phyloP scores from a whole-genome alignment of 2,888 invertebrate genomes.

The Drosophila sordidula region DNA sequence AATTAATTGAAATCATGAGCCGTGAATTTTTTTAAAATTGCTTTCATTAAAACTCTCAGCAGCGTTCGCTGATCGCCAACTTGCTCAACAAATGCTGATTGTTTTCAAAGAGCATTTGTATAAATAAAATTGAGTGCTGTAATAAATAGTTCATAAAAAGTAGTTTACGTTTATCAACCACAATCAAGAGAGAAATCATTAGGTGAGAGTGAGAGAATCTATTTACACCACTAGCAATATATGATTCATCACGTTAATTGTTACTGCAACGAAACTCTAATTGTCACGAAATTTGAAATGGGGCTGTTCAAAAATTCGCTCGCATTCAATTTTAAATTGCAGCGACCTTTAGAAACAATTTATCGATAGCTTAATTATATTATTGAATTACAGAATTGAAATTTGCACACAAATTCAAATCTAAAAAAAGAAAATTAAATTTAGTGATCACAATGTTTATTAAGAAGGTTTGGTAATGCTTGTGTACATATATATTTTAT shows the following conservation, averaged over 20 bases:
- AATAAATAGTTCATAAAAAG: too few species aligned
- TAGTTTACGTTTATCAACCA: too few species aligned
- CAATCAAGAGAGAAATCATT: too few species aligned
- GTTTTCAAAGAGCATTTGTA: too few species aligned
- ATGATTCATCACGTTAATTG: too few species aligned
- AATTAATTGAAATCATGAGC: constrained; percentile 33
- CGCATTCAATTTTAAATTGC: neutral
- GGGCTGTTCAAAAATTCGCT: neutral
- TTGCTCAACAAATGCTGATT: too few species aligned
- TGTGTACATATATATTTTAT: neutral
- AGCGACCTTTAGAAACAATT: neutral
- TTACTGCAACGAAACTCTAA: too few species aligned
- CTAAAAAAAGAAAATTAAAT: neutral
- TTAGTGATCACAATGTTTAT: neutral
- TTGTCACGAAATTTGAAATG: neutral
- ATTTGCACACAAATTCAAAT: neutral
- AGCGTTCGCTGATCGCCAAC: too few species aligned
- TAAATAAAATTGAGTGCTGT: too few species aligned
- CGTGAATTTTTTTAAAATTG: constrained; percentile 26
- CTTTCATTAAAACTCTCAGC: constrained; percentile 17
- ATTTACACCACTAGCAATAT: too few species aligned
- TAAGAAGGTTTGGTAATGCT: neutral
- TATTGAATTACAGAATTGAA: neutral
- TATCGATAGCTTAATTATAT: constrained; percentile 4
- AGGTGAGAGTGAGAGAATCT: too few species aligned